Base-by-base conservation (phyloP, 37 sponge, comb jelly and placozoan genomes). In the Chondrilla cf. caribensis region DNA sequence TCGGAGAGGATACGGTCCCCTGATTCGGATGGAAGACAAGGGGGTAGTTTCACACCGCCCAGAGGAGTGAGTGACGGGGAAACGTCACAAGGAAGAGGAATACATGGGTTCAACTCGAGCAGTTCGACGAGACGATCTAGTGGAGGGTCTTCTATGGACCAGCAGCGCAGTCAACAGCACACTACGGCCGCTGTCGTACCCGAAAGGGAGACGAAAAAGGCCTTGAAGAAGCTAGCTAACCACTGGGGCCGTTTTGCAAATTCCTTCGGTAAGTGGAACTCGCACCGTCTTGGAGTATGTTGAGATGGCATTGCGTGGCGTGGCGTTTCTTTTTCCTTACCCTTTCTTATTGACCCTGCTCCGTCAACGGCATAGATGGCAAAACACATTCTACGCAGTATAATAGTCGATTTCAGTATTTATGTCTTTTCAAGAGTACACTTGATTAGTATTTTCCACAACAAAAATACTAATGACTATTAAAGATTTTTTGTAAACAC, bases 251-350 rank as follows among this genome's bases (percentile, higher is more conserved):
- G 44, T 25, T 40, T 25, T 43, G 76, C 76, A 2, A 37, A 73
- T 73, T 73, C 76, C 24, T 73, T 43, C 40, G 76, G 76, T 73
- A 28, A 15, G 78, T 77, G n/a, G n/a, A n/a, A n/a, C n/a, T n/a
- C n/a, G n/a, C n/a, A n/a, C n/a, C n/a, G n/a, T n/a, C n/a, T n/a
- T n/a, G n/a, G n/a, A n/a, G n/a, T n/a, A n/a, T n/a, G n/a, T n/a
- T n/a, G n/a, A n/a, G n/a, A n/a, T 47, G 51, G 11, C 51, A 14
- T 47, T 47, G 51, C 11, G 51, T 14, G 6, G 11, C 51, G 11
- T 47, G 51, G 9, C 9, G 11, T 47, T 47, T 47, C 51, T 47
- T n/a, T n/a, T n/a, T n/a, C n/a, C n/a, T n/a, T n/a, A n/a, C n/a
- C n/a, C n/a, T n/a, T n/a, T n/a, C n/a, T n/a, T n/a, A n/a, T n/a